Percentiles rank a stretch among this genome's conserved stretches.
phyloP scores from a whole-genome alignment of 1,140 invertebrate genomes.

The Hyposmocoma kahamanoa region DNA sequence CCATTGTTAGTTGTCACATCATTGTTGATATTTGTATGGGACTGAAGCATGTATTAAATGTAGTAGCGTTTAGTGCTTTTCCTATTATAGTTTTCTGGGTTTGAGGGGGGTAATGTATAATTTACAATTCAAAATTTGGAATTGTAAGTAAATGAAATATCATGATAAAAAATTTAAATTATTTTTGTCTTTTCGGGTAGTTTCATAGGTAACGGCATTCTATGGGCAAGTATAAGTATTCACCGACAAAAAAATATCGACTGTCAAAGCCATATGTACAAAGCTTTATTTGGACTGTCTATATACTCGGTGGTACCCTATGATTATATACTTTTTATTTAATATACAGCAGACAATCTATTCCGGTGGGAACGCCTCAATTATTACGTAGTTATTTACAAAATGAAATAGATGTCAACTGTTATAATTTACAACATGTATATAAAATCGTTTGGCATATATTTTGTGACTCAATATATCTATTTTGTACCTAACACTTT shows the following conservation, averaged over 20 bases:
- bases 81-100: no score
- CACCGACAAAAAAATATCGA: no score
- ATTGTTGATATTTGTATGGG: no score
- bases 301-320: constrained; percentile 47
- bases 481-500: constrained; percentile 43
- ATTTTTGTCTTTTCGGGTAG: background rate
- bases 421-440: constrained; percentile 26
- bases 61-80: no score
- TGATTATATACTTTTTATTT: constrained; percentile 7
- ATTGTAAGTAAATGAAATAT: no score
- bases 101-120: no score
- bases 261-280: constrained; percentile 55
- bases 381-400: constrained; percentile 55
- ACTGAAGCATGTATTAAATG: no score
- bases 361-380: constrained; percentile 48
- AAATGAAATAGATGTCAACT: constrained; percentile 26
- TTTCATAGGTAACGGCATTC: no score
- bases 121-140: no score
- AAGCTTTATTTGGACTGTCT: constrained; percentile 61
- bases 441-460: constrained; percentile 58
- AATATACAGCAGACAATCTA: constrained; percentile 40
- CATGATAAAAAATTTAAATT: no score
- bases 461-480: constrained; percentile 61
- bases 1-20: no score
- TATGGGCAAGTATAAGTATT: no score